These are phyloP conservation scores for Uropsilus gracilis DNA, from an alignment of 2,113 vertebrate species.

Conservation along the genomic window DNA sequence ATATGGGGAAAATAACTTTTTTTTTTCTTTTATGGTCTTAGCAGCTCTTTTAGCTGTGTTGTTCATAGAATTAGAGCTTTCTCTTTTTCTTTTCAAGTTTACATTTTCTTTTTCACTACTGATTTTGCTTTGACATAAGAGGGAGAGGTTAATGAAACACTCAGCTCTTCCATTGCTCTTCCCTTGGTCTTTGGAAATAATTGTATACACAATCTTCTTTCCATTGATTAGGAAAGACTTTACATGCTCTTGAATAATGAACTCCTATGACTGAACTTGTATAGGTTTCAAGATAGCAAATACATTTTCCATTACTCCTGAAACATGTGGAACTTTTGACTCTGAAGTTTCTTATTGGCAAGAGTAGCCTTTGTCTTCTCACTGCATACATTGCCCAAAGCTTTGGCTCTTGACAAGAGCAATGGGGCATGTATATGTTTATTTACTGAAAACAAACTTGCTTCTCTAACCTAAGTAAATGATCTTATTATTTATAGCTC, in stretches of 20 bases:
- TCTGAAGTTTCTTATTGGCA: not conserved
- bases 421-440: not conserved
- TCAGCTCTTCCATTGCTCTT: slow-evolving; percentile 37
- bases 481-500: slow-evolving; percentile 43
- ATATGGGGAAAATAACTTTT: not conserved
- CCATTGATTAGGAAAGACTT: not conserved
- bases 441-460: slow-evolving; percentile 41
- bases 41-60: slow-evolving; percentile 22
- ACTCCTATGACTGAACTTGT: not conserved
- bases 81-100: not conserved
- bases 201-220: not conserved
- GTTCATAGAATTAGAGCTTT: not conserved
- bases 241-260: slow-evolving; percentile 17
- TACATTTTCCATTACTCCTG: slow-evolving; percentile 41
- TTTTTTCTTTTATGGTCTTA: slow-evolving; percentile 72
- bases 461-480: slow-evolving; percentile 58
- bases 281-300: not conserved
- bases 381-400: slow-evolving; percentile 14
- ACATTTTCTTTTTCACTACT: slow-evolving; percentile 20
- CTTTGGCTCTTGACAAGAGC: slow-evolving; percentile 56
- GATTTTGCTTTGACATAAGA: slow-evolving; percentile 67
- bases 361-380: slow-evolving; percentile 12
- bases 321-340: not conserved
- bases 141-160: slow-evolving; percentile 36
- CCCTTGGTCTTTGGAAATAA: not conserved